Evolutionary conservation across 2,797 vertebrate species (phyloP).

Genomic region (Sebastes matsubarae): DNA sequence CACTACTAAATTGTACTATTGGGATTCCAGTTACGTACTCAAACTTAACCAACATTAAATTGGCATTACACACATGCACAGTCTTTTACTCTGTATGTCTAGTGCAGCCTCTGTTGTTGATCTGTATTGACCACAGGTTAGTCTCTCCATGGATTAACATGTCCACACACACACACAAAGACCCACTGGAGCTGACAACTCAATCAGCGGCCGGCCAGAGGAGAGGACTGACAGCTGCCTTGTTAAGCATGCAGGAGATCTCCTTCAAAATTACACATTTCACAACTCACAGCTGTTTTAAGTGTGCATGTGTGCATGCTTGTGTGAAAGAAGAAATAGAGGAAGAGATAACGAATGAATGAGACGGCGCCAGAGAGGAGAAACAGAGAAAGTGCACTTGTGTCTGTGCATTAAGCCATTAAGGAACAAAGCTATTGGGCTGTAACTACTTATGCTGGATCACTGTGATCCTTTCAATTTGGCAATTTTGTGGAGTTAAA

Average conservation of each 20-base stretch:
- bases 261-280: slow-evolving; percentile 44
- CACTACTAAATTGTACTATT: neutral
- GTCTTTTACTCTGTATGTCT: neutral
- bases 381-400: neutral
- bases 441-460: slow-evolving; percentile 30
- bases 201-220: slow-evolving; percentile 16
- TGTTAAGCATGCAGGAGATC: slow-evolving; percentile 16
- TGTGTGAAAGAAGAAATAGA: neutral
- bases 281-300: slow-evolving; percentile 8
- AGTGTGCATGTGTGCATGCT: neutral
- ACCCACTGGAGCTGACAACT: slow-evolving; percentile 30
- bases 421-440: slow-evolving; percentile 29
- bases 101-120: neutral
- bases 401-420: slow-evolving; percentile 11
- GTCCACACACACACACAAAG: slow-evolving; percentile 20
- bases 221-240: slow-evolving; percentile 35
- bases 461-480: slow-evolving; percentile 36
- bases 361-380: neutral
- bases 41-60: neutral
- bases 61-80: neutral
- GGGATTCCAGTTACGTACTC: neutral
- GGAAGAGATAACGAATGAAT: neutral
- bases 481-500: slow-evolving; percentile 43
- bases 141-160: slow-evolving; percentile 20
- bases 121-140: slow-evolving; percentile 27